Evolutionary conservation across 2,888 invertebrate genomes (phyloP).

Genomic region (Clitarchus hookeri): DNA sequence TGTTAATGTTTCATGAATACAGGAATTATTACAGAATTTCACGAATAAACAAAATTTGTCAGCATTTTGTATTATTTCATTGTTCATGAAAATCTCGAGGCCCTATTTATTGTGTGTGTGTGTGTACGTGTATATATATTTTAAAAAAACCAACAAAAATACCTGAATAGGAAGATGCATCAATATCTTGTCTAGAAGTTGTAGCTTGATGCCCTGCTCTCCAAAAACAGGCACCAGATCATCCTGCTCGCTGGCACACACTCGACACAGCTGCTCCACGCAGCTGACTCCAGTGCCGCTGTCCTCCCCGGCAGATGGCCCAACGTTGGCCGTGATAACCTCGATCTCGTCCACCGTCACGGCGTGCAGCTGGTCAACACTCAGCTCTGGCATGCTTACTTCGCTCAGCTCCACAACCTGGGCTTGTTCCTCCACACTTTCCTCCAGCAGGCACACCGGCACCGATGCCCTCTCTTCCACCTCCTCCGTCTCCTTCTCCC

Average conservation of each 20-base stretch:
- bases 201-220: slow-evolving; percentile 45
- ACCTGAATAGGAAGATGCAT: slow-evolving; percentile 49
- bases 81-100: no score
- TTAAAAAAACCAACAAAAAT: background rate
- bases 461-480: background rate
- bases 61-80: no score
- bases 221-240: slow-evolving; percentile 45
- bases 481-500: no score
- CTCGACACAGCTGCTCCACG: slow-evolving; percentile 37
- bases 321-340: background rate
- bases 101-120: no score
- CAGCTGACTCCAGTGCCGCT: background rate
- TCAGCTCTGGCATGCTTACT: background rate
- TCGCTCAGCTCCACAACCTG: no score
- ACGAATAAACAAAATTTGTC: no score
- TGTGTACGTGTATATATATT: no score
- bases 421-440: background rate
- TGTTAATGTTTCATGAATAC: no score
- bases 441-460: background rate
- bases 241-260: slow-evolving; percentile 35
- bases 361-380: background rate
- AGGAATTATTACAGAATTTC: no score
- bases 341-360: background rate
- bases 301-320: background rate
- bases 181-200: slow-evolving; percentile 48